phyloP scores from a whole-genome alignment of 2,888 invertebrate genomes.

The Mimumesa dahlbomi region DNA sequence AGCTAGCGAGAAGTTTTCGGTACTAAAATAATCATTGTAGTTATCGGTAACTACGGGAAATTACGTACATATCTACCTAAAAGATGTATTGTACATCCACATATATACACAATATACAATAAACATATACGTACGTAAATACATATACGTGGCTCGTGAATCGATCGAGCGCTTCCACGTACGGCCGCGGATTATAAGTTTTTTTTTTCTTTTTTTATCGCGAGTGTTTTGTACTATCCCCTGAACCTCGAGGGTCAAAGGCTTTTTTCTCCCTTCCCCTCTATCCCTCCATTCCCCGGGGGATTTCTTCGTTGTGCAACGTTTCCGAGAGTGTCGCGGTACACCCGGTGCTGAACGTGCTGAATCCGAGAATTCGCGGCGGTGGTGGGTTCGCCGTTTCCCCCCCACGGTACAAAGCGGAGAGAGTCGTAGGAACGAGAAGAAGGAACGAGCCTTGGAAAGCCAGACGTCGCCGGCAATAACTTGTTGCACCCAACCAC shows the following conservation, averaged over 20 bases:
- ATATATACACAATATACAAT: too few species aligned
- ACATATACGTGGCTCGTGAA: neutral
- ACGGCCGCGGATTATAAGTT: constrained; percentile 6
- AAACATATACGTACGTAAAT: too few species aligned
- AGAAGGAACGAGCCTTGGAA: constrained; percentile 57
- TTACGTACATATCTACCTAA: too few species aligned
- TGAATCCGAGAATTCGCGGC: constrained; percentile 48
- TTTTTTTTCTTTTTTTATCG: too few species aligned
- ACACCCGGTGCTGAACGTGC: constrained; percentile 31
- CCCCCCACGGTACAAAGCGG: constrained; percentile 28
- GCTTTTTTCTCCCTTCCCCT: neutral
- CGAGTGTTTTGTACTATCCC: neutral
- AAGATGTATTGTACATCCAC: too few species aligned
- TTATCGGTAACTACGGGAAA: constrained; percentile 2
- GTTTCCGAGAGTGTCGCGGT: constrained; percentile 38
- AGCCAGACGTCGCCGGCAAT: constrained; percentile 70
- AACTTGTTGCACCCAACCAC: constrained; percentile 77
- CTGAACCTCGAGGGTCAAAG: constrained; percentile 4
- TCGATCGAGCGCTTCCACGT: constrained; percentile 1
- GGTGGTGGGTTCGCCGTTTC: constrained; percentile 8
- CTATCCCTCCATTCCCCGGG: neutral
- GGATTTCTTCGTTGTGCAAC: too few species aligned
- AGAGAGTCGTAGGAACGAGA: constrained; percentile 39
- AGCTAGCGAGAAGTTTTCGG: neutral
- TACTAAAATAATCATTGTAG: constrained; percentile 9